Conservation (phyloP, 2,888 invertebrate species). For the Callimorpha dominula region DNA sequence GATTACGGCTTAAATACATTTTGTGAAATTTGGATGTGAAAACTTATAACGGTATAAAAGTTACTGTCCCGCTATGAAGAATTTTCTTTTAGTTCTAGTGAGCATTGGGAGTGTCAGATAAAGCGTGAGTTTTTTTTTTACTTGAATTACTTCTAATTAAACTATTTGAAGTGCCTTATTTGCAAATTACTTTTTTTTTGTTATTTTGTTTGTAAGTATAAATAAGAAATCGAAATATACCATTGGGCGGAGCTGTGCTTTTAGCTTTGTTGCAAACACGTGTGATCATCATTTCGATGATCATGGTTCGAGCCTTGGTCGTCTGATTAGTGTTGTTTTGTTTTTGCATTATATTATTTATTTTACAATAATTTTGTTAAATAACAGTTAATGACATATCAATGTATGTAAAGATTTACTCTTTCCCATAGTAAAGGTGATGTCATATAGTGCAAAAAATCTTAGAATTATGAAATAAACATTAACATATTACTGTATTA, state of each 20-base stretch:
- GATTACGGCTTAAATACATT: not conserved
- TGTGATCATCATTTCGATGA: slow-evolving; percentile 51
- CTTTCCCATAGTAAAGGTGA: not conserved
- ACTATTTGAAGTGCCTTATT: not conserved
- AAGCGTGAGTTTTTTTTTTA: slow-evolving; percentile 21
- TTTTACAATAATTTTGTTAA: slow-evolving; percentile 7
- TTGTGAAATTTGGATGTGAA: not conserved
- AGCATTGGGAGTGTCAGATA: slow-evolving; percentile 22
- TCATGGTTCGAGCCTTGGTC: slow-evolving; percentile 66
- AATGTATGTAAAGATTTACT: not conserved
- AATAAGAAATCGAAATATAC: slow-evolving; percentile 44
- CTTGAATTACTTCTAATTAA: not conserved
- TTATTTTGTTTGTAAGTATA: slow-evolving; percentile 22
- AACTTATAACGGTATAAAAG: not conserved
- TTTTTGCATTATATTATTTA: slow-evolving; percentile 27
- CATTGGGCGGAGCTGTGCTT: slow-evolving; percentile 31
- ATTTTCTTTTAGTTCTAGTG: slow-evolving; percentile 25
- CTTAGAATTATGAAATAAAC: too few relatives aligned
- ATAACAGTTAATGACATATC: not conserved
- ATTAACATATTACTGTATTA: not conserved
- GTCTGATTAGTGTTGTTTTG: slow-evolving; percentile 31
- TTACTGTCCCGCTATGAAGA: slow-evolving; percentile 18
- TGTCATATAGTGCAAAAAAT: not conserved
- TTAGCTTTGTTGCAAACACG: slow-evolving; percentile 56
- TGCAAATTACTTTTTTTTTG: slow-evolving; percentile 31